phyloP scores from a whole-genome alignment of 2,113 vertebrate genomes.

The Marcusenius ussheri region DNA sequence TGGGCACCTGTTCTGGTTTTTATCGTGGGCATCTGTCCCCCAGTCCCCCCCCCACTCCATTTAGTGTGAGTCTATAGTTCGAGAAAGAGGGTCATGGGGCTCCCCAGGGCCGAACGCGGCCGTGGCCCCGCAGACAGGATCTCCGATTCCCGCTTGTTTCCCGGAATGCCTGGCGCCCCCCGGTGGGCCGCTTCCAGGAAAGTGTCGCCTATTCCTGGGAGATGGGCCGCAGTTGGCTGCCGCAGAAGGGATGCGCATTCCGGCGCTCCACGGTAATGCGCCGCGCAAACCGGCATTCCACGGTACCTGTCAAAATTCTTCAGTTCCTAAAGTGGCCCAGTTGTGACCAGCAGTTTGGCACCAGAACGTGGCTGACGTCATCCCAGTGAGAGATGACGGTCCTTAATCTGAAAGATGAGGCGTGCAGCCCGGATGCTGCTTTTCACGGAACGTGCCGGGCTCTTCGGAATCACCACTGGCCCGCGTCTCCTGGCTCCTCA shows the following conservation, averaged over 20 bases:
- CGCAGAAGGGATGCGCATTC: conserved; percentile 42
- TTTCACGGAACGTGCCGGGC: not conserved
- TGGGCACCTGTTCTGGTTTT: not conserved
- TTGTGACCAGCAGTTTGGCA: not conserved
- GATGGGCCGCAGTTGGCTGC: conserved; percentile 15
- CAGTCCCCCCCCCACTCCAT: not conserved
- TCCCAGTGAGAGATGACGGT: not conserved
- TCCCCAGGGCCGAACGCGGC: not conserved
- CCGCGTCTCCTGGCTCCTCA: not conserved
- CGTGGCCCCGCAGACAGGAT: conserved; percentile 1
- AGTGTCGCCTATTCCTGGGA: conserved; percentile 29
- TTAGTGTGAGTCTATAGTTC: not conserved
- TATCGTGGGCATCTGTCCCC: not conserved
- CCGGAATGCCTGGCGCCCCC: conserved; percentile 37
- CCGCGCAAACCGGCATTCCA: not conserved
- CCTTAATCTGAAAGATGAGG: not conserved
- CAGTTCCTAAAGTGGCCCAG: not conserved
- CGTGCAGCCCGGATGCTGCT: not conserved
- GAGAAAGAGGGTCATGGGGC: not conserved
- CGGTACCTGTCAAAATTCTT: not conserved
- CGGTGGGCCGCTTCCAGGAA: conserved; percentile 45
- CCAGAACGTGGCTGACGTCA: not conserved
- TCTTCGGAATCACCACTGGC: not conserved
- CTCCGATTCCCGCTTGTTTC: conserved; percentile 43
- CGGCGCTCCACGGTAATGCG: conserved; percentile 1